A percentile compares a stretch with the other conserved stretches of the same genome.
Conservation (phyloP, 2,113 vertebrate genomes). For the Coracopsis vasa region DNA sequence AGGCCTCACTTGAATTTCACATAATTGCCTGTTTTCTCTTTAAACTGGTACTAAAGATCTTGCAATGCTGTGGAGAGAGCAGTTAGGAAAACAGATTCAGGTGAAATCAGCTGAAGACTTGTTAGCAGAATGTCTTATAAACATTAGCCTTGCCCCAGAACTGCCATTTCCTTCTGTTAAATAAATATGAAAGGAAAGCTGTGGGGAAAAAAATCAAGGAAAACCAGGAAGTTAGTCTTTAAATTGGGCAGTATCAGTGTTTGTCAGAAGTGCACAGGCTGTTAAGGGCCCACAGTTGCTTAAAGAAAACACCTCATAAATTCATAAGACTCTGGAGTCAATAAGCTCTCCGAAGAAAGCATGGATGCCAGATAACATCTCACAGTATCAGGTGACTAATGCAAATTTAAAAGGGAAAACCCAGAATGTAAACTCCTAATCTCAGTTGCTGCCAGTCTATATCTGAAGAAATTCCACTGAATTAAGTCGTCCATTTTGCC, state of each 20-base stretch:
- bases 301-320: not conserved
- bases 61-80: not conserved
- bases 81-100: not conserved
- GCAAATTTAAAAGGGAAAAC: slow-evolving; percentile 8
- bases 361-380: not conserved
- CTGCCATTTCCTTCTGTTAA: not conserved
- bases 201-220: not conserved
- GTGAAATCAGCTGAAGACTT: not conserved
- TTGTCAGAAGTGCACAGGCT: not conserved
- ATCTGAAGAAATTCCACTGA: not conserved
- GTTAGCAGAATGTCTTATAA: not conserved
- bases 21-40: not conserved
- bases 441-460: not conserved
- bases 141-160: not conserved
- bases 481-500: not conserved
- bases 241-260: not conserved
- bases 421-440: slow-evolving; percentile 24
- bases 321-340: not conserved
- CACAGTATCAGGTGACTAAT: not conserved
- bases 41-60: not conserved
- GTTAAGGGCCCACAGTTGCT: not conserved
- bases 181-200: not conserved
- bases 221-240: not conserved
- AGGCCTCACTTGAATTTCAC: not conserved
- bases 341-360: not conserved